Conservation (phyloP, 2,113 vertebrate species). For the Notechis scutatus region DNA sequence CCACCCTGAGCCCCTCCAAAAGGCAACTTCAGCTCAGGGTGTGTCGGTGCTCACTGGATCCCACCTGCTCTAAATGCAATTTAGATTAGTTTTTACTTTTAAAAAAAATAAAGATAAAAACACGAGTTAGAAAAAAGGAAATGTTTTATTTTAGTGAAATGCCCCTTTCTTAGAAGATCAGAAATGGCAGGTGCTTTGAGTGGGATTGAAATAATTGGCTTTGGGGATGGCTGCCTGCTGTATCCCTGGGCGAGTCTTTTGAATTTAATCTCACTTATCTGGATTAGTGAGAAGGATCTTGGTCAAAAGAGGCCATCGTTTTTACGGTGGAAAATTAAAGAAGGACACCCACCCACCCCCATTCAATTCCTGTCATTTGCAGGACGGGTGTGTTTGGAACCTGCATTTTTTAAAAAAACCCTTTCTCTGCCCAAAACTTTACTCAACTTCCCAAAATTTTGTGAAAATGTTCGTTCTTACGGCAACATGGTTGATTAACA, state of each 20-base stretch:
- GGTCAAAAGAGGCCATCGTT: background rate
- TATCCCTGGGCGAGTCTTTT: background rate
- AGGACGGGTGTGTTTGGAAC: background rate
- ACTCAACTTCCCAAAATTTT: background rate
- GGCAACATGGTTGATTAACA: background rate
- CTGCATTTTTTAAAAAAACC: background rate
- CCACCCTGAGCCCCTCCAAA: background rate
- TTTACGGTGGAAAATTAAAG: background rate
- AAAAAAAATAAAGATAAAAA: background rate
- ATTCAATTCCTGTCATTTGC: background rate
- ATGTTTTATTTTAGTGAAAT: background rate
- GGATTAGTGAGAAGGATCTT: background rate
- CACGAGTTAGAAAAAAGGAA: background rate
- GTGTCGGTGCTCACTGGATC: background rate
- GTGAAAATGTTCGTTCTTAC: background rate
- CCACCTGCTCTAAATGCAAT: background rate
- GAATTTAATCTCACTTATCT: background rate
- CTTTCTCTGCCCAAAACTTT: background rate
- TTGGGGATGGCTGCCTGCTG: background rate
- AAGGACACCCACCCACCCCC: fast-evolving
- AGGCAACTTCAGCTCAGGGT: no score
- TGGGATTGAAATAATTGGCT: background rate
- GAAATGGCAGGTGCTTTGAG: background rate
- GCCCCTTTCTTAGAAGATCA: background rate
- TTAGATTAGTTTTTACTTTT: background rate